Conservation (phyloP, 2,888 invertebrate genomes). For the Amiota mariae region DNA sequence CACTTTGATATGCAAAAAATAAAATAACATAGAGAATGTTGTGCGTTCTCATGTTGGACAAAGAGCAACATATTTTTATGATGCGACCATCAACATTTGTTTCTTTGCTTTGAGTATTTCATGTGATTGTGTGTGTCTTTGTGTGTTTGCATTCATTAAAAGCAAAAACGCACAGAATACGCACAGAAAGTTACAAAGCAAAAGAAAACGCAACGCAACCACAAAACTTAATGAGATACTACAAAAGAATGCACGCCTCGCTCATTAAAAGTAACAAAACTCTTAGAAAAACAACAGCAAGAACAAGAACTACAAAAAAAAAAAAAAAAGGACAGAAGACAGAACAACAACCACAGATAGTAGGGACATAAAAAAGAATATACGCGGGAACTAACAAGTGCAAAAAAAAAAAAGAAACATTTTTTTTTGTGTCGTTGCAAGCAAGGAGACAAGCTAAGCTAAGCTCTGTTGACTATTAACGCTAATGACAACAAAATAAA, state of each 20-base stretch:
- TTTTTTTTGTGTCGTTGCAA: neutral
- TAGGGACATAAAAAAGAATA: neutral
- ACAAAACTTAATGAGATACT: constrained; percentile 25
- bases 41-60: neutral
- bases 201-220: constrained; percentile 13
- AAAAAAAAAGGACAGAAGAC: constrained; percentile 10
- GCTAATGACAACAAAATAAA: constrained; percentile 61
- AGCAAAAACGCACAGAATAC: neutral
- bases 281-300: constrained; percentile 34
- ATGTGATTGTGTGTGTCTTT: too few species aligned
- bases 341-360: neutral
- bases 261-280: constrained; percentile 66
- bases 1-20: too few species aligned
- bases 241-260: constrained; percentile 48
- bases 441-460: too few species aligned
- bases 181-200: neutral
- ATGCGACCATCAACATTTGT: too few species aligned
- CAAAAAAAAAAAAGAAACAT: constrained; percentile 1
- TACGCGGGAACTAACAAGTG: constrained; percentile 26
- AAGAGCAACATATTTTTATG: neutral
- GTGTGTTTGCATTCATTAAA: constrained; percentile 3
- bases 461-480: constrained; percentile 51
- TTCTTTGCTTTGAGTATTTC: too few species aligned
- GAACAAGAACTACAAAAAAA: constrained; percentile 10
- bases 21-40: neutral